A percentile compares a stretch with the other conserved stretches of the same genome.
These are phyloP conservation scores for Atta cephalotes DNA, from an alignment of 1,140 invertebrate species.

Conservation along the genomic window DNA sequence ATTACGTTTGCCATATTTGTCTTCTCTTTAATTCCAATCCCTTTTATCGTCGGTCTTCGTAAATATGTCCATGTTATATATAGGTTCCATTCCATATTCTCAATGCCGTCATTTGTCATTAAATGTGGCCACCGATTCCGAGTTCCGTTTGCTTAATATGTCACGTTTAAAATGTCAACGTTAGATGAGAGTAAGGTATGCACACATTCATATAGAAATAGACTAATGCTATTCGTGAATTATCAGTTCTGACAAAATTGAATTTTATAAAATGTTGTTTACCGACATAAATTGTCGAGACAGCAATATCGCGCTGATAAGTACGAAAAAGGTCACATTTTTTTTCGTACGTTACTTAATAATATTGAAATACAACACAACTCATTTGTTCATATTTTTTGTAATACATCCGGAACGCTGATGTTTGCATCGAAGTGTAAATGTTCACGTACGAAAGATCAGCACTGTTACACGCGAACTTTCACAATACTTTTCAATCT, in stretches of 20 bases:
- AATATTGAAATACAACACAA: slow-evolving; percentile 7
- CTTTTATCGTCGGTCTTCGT: not conserved
- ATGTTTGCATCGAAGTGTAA: slow-evolving; percentile 18
- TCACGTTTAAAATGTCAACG: slow-evolving; percentile 22
- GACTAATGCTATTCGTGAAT: not conserved
- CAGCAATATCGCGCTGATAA: not conserved
- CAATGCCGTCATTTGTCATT: slow-evolving; percentile 13
- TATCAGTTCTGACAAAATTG: not conserved
- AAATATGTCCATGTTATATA: not conserved
- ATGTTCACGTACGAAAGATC: slow-evolving; percentile 25
- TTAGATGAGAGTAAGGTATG: not conserved
- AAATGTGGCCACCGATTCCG: not conserved
- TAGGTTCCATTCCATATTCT: not conserved
- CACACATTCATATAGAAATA: not conserved
- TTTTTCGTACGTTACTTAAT: not conserved
- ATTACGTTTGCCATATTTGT: not conserved
- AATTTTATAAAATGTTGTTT: not conserved
- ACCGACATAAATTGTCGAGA: not conserved
- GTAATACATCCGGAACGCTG: not conserved
- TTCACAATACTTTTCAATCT: slow-evolving; percentile 13
- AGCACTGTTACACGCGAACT: slow-evolving; percentile 21
- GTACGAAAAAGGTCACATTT: not conserved
- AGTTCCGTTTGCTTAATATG: slow-evolving; percentile 31
- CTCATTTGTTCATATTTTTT: not conserved
- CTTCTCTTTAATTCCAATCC: not conserved